Evolutionary conservation across 2,888 invertebrate species (phyloP), one percentile per base, ranked within the genome.

Genomic region (Teleogryllus oceanicus): DNA sequence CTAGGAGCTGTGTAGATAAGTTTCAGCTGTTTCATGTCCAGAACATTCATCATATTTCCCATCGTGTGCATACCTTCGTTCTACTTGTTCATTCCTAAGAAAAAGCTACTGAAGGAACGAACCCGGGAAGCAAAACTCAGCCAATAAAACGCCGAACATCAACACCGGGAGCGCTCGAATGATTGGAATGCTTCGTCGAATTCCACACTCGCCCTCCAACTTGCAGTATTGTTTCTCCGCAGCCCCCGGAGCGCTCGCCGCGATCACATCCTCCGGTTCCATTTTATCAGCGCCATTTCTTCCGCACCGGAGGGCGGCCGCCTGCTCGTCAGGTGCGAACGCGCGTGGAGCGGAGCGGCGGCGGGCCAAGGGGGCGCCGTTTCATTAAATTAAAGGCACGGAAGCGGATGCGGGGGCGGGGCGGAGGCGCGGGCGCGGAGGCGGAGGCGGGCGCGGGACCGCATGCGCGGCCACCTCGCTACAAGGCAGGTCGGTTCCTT

Each of bases 341-440:
- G 18, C 62, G 5, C 18, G 16, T 5, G 16, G 16, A 5, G 16
- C 62, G 51, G 12, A 16, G 12, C 51, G 16, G 12, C 51, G 51
- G 12, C 21, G 21, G 21, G 21, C 1, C 21, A n/a, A n/a, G n/a
- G 24, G 2, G 24, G 24, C 24, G 24, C 62, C 62, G 62, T 62
- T 62, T 62, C 62, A 62, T 62, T 62, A 62, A 62, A 62, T 62
- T 62, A 62, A 62, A 62, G 62, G 62, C 62, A 16, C 62, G 62
- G 62, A 5, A 2, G 62, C 62, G 21, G 21, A 21, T 21, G 21
- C 21, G 21, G 12, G 16, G 62, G 16, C 62, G 18, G 16, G 16
- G 62, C 2, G 24, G 24, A 24, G 24, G 4, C 24, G 24, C 24
- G 24, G 4, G 24, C 24, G 24, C 62, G 62, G 62, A 62, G 18